Conservation (phyloP, 2,113 vertebrate species). For the Cavia aperea region DNA sequence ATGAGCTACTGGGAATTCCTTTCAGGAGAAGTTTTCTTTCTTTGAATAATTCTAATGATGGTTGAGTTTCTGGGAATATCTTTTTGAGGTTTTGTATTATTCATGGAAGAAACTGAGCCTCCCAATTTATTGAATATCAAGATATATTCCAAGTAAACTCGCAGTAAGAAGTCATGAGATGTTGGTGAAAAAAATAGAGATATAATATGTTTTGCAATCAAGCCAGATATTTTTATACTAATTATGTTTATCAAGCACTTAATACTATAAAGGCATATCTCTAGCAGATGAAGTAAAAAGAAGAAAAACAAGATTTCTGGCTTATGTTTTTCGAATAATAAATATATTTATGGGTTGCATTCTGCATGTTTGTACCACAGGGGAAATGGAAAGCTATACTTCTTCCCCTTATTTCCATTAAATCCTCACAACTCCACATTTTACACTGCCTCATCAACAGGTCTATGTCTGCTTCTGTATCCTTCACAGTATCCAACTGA, state of each 20-base stretch:
- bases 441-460: not conserved
- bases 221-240: constrained; percentile 30
- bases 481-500: not conserved
- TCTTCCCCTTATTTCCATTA: too few relatives aligned
- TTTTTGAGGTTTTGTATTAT: constrained; percentile 56
- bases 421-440: not conserved
- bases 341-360: not conserved
- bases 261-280: not conserved
- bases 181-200: not conserved
- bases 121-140: constrained; percentile 28
- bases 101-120: constrained; percentile 31
- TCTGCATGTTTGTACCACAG: not conserved
- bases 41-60: constrained; percentile 49
- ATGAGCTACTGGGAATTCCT: constrained; percentile 40
- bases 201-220: constrained; percentile 23
- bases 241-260: not conserved
- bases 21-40: constrained; percentile 54
- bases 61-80: constrained; percentile 28
- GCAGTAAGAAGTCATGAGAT: constrained; percentile 14
- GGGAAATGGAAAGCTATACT: not conserved
- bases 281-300: not conserved
- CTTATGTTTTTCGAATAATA: not conserved
- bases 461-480: not conserved
- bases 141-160: constrained; percentile 30
- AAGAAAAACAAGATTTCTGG: constrained; percentile 4